Base-by-base conservation (phyloP, 2,797 vertebrate genomes). In the Lepidocolaptes lacrymiger region DNA sequence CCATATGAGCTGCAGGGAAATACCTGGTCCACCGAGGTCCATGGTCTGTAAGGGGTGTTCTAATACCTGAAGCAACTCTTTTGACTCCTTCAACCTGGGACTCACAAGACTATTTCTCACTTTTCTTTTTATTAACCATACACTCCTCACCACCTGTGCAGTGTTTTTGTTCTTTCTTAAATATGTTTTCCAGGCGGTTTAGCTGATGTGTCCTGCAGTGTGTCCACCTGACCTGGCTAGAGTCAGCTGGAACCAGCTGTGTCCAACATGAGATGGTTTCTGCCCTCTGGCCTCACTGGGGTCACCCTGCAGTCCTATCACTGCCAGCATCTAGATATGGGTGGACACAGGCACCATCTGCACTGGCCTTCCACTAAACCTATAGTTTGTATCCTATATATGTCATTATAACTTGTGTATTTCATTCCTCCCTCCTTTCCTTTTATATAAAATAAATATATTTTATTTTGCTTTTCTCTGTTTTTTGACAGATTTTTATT, bases 311-410 rank as follows among this genome's bases (percentile, higher is more conserved):
- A n/a, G 10, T 9, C 4, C 8, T 6, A 19, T 7, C n/a, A 7
- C 8, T 48, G 54, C 19, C 32, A 73, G 13, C 28, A 41, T 11
- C 34, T 49, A 27, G n/a, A 14, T 10, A 8, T 0, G 1, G 5
- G 6, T 27, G 37, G 34, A 49, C 16, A 58, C 1, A 1, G 32
- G 9, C 20, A 56, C 4, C 3, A 3, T 4, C 8, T 39, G 6
- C 22, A 41, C 26, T 11, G 28, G 2, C 22, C 27, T 84, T 93
- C 18, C 14, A 24, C 9, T 74, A 26, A 54, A n/a, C 19, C 19
- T 17, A 36, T 4, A 49, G 15, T 54, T 19, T 54, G 19, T 32
- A 32, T 32, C 52, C 52, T 54, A 54, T 32, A 54, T 54, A 21
- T 54, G 7, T 32, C 52, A 54, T 32, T 54, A 18, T 32, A 54